Evolutionary conservation across 2,797 vertebrate genomes (phyloP), one percentile per base, ranked within the genome.

Genomic region (Amblyraja radiata): DNA sequence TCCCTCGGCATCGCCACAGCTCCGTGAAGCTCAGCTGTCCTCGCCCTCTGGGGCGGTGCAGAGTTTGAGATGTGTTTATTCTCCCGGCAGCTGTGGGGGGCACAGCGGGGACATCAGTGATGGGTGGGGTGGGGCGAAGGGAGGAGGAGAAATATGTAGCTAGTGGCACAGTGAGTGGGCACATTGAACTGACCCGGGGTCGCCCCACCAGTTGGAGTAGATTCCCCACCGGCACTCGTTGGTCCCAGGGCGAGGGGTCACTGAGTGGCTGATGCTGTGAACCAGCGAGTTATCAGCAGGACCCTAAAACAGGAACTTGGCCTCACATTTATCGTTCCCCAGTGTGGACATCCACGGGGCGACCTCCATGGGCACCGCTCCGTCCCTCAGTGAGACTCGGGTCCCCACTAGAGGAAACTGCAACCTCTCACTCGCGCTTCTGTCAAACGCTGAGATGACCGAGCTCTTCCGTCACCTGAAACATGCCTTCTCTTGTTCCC

Each of bases 301-400:
- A 1, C 28, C 54, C 21, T 0, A 58, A 28, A 61, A 84, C 23
- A 80, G 46, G 1, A 21, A 21, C 23, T 46, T 8, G 3, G 54
- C 39, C 23, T 58, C 46, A 58, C 46, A 83, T 23, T 28, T 28
- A 8, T 8, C 21, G 14, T 4, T 6, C 13, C 21, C 63, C 14
- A 1, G 0, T 18, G n/a, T 16, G 65, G 11, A 86, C 58, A 11
- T 32, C 6, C 8, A 0, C 3, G 25, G 11, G 4, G 0, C 0
- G 28, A 23, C 32, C 28, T 8, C 63, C 54, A 28, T 25, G 11
- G 54, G 0, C 23, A 61, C 28, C 18, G 28, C 14, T 28, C 23
- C 1, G 28, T 32, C 83, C 6, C 58, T 32, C 10, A 21, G 28
- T 86, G 58, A 25, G 14, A 63, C 7, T 21, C 28, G 13, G 25